Percentiles rank a stretch among this genome's conserved stretches.
Conservation (phyloP, 2,113 vertebrate genomes). For the Cariama cristata region DNA sequence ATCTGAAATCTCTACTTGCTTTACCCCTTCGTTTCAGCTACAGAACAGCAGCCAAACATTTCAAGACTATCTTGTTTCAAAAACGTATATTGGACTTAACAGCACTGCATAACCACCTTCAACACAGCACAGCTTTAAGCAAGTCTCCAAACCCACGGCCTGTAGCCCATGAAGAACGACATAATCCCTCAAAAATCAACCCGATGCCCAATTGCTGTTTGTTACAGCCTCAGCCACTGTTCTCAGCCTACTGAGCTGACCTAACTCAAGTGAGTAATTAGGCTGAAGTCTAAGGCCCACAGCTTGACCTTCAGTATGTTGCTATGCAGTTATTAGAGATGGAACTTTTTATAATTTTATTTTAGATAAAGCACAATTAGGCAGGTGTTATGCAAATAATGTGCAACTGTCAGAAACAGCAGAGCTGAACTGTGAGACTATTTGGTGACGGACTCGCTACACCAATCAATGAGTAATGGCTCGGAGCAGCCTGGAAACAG, state of each 20-base stretch:
- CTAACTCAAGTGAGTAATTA: rapidly evolving
- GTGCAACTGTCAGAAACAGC: neutral
- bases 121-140: neutral
- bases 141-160: neutral
- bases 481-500: neutral
- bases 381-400: neutral
- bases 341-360: neutral
- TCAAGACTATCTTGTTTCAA: neutral
- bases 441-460: neutral
- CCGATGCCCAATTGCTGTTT: neutral
- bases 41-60: neutral
- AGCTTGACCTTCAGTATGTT: neutral
- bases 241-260: neutral
- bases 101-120: neutral
- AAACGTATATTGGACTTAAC: rapidly evolving
- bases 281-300: neutral
- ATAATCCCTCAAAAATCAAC: neutral
- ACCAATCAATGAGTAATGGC: rapidly evolving
- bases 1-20: neutral
- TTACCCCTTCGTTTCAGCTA: neutral
- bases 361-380: neutral
- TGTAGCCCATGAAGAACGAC: rapidly evolving
- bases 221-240: neutral
- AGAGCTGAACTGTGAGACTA: neutral
- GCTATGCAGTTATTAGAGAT: neutral